Base-by-base conservation (phyloP, 2,113 vertebrate genomes). In the Notarius quadriscutis region DNA sequence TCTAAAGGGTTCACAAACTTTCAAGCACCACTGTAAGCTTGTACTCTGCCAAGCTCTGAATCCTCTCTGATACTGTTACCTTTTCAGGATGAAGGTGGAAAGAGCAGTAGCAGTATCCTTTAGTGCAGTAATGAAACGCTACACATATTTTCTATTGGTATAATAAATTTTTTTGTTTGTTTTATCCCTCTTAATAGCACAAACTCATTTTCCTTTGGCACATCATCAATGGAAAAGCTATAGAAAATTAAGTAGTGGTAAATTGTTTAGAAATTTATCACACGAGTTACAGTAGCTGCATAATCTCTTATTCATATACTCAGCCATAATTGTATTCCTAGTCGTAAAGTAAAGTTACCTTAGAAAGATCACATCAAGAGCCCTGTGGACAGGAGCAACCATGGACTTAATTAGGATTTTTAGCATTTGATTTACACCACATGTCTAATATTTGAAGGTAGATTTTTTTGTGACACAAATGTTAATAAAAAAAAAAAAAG, bases 101-200 rank as follows among this genome's bases (percentile, higher is more conserved):
- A 58, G 53, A 58, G 55, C 78, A 41, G 30, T 9, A 30, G 8
- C 5, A 17, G 78, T 55, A 58, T 11, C 0, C 17, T 34, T 80
- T 80, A 80, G 53, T 58, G 78, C 8, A 27, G 53, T 20, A 58
- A 8, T 80, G 7, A 80, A 80, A 80, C 1, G 53, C 53, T 80
- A 58, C 77, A 80, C 27, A n/a, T 79, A 79, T 57, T 75, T 80
- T 80, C 53, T 53, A 30, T 18, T 53, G 77, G 53, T 80, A 30
- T 30, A 58, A 80, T 80, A 30, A 80, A 34, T 34, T 15, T 34
- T 2, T 51, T 79, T 80, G 34, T 80, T 80, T 10, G 53, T 60
- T 60, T 62, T 10, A 22, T 60, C 20, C 1, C 20, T 25, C 5
- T 34, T 25, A 81, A 79, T 55, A 55, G 2, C 25, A 79, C 75